Percentiles rank a stretch among this genome's conserved stretches.
phyloP scores from a whole-genome alignment of 1,140 invertebrate species.

The Meloidogyne floridensis region DNA sequence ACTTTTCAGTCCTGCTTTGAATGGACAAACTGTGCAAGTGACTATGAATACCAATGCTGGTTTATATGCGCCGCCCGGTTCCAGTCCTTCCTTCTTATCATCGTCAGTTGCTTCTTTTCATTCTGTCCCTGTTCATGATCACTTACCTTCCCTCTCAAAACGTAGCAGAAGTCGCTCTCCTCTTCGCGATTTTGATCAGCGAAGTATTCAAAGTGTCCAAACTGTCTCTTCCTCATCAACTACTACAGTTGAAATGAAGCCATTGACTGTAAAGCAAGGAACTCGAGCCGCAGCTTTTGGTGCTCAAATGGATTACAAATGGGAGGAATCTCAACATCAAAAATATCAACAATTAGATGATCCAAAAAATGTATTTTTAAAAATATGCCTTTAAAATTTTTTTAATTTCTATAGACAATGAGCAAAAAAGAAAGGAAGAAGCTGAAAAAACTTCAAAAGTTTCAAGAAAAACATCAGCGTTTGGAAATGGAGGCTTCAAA shows the following conservation, averaged over 20 bases:
- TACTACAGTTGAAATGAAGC: neutral
- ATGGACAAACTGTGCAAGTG: neutral
- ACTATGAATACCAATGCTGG: neutral
- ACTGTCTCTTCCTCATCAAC: neutral
- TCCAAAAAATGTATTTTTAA: neutral
- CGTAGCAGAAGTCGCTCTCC: conserved; percentile 1
- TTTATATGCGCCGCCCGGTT: neutral
- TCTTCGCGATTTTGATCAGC: neutral
- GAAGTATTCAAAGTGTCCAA: neutral
- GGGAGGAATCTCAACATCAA: neutral
- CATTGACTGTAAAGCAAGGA: neutral
- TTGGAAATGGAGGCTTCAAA: neutral
- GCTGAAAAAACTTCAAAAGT: conserved; percentile 40
- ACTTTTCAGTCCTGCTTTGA: neutral
- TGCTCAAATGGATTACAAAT: conserved; percentile 13
- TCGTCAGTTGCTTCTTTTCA: conserved; percentile 1
- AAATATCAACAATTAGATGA: conserved; percentile 12
- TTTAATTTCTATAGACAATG: conserved; percentile 17
- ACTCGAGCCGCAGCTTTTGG: neutral
- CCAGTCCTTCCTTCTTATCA: neutral
- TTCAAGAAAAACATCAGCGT: conserved; percentile 33
- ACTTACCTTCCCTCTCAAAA: neutral
- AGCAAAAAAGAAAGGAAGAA: conserved; percentile 43
- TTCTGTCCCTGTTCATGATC: neutral
- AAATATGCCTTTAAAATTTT: neutral